Evolutionary conservation across 2,113 vertebrate species (phyloP), one percentile per base, ranked within the genome.

Genomic region (Isurus oxyrinchus): DNA sequence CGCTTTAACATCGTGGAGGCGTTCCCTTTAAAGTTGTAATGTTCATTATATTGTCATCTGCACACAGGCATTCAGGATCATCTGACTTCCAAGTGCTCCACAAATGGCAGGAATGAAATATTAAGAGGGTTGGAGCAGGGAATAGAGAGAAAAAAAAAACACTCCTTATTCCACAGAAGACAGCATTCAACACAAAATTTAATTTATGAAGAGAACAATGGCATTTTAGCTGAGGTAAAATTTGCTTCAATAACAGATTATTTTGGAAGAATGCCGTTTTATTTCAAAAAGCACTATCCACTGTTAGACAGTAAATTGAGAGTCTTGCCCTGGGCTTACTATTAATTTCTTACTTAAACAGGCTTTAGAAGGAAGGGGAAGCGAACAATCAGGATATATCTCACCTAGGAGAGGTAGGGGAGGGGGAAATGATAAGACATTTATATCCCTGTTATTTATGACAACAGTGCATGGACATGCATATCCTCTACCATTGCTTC

Each of bases 131-230:
- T 4, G 35, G 79, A 57, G 53, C 2, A 61, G 55, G 13, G 31
- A 25, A 59, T 14, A 16, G 96, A 96, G 96, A 96, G 96, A 25
- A 96, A 96, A 97, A 97, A n/a, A 97, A 59, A 19, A 61, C 10
- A 5, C 69, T 31, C 3, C 27, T 59, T 35, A 35, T 57, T 91
- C 25, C 7, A 10, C 16, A 76, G 72, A 35, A 79, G 88, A 97
- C 31, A 55, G 59, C 96, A 97, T 96, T 95, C 67, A 96, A 97
- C 96, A 97, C 97, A 96, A 97, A 40, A 93, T 57, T 8, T 35
- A n/a, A 14, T 59, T 31, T 59, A 16, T 55, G 53, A 93, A 61
- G 35, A n/a, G 35, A 93, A 19, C 90, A 61, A 19, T 72, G 44
- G 40, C n/a, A 31, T 31, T 95, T 53, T 25, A 72, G 67, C 35